phyloP scores from a whole-genome alignment of 2,888 invertebrate species.

The Vesta saturnalis region DNA sequence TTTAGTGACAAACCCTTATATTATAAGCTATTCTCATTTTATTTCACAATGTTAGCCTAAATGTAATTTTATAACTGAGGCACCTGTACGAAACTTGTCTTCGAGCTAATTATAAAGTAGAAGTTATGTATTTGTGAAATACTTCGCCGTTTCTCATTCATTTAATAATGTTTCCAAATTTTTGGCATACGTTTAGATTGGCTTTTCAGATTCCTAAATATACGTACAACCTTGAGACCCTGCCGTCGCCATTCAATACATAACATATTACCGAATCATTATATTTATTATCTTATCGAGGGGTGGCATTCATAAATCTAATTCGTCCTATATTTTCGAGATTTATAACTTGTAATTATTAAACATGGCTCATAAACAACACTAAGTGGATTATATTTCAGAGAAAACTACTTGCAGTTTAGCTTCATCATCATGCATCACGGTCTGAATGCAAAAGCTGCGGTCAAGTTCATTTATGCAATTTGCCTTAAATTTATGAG shows the following conservation, averaged over 20 bases:
- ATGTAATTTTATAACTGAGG: slow-evolving; percentile 19
- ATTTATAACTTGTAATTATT: slow-evolving; percentile 26
- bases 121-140: slow-evolving; percentile 25
- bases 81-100: slow-evolving; percentile 26
- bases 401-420: slow-evolving; percentile 22
- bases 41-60: slow-evolving; percentile 8
- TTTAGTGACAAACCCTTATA: slow-evolving; percentile 4
- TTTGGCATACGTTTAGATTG: slow-evolving; percentile 25
- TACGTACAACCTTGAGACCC: slow-evolving; percentile 20
- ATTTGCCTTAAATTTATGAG: slow-evolving; percentile 14
- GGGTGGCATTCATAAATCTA: slow-evolving; percentile 8
- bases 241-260: slow-evolving; percentile 18
- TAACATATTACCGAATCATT: slow-evolving; percentile 14
- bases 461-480: slow-evolving; percentile 32
- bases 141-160: slow-evolving; percentile 28
- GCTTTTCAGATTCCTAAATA: slow-evolving; percentile 23
- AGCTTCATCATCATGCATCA: slow-evolving; percentile 28
- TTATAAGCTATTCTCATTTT: slow-evolving; percentile 9
- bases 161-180: slow-evolving; percentile 29
- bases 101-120: slow-evolving; percentile 29
- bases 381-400: slow-evolving; percentile 28
- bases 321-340: slow-evolving; percentile 17
- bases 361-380: slow-evolving; percentile 23
- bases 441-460: slow-evolving; percentile 25
- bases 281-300: background rate